These are phyloP conservation scores for Caenorhabditis virilis DNA, from an alignment of 2,888 invertebrate genomes.

Conservation along the genomic window DNA sequence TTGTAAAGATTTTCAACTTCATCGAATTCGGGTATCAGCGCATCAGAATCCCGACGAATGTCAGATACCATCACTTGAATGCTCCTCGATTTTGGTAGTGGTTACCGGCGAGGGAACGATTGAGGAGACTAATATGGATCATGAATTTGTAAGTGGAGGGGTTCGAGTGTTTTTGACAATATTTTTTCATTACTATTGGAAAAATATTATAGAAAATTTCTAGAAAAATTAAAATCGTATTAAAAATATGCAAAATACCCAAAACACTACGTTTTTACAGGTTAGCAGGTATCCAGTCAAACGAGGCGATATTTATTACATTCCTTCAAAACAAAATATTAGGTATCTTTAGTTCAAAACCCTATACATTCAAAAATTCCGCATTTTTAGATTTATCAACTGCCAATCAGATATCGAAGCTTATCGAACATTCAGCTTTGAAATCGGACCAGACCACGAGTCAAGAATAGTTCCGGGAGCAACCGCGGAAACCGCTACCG, in stretches of 20 bases:
- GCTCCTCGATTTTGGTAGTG: conserved; percentile 62
- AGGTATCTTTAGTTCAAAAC: conserved; percentile 21
- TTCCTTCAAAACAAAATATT: conserved; percentile 51
- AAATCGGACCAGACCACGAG: conserved; percentile 63
- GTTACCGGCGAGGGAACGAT: conserved; percentile 55
- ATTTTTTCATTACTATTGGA: no score
- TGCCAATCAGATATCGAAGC: conserved; percentile 50
- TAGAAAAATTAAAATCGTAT: no score
- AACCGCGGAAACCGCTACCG: neutral
- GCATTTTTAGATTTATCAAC: conserved; percentile 26
- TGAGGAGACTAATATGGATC: conserved; percentile 27
- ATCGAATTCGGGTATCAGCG: conserved; percentile 49
- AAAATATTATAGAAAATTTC: no score
- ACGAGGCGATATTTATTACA: conserved; percentile 63
- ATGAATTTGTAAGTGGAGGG: conserved; percentile 10
- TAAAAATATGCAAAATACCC: no score
- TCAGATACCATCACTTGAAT: conserved; percentile 57
- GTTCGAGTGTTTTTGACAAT: no score
- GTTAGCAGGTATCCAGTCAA: conserved; percentile 30
- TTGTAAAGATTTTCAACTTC: conserved; percentile 65
- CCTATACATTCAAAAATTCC: neutral
- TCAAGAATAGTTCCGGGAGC: conserved; percentile 16
- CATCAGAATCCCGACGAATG: conserved; percentile 12
- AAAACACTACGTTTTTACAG: no score
- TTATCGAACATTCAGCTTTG: conserved; percentile 65